Conservation (phyloP, 2,888 invertebrate species). For the Noctua fimbriata region DNA sequence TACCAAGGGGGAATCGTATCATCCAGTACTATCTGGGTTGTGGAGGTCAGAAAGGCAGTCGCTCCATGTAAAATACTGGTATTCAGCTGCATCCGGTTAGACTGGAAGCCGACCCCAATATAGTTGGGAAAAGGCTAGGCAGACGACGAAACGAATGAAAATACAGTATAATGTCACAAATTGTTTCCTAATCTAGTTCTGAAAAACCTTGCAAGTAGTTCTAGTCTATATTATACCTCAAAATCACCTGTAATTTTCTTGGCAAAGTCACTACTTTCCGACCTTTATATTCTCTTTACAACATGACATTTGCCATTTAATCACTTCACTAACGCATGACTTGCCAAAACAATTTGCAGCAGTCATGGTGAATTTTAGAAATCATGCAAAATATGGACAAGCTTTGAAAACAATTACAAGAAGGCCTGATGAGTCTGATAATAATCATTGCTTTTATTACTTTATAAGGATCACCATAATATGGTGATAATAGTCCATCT, state of each 20-base stretch:
- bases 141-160: too few species aligned
- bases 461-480: neutral
- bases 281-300: slow-evolving; percentile 28
- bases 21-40: too few species aligned
- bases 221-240: neutral
- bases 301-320: slow-evolving; percentile 41
- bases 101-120: too few species aligned
- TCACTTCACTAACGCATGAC: slow-evolving; percentile 31
- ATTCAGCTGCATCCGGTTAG: too few species aligned
- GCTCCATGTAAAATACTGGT: too few species aligned
- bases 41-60: too few species aligned
- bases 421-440: neutral
- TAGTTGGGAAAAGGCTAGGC: too few species aligned
- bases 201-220: slow-evolving; percentile 3
- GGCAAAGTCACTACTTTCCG: slow-evolving; percentile 19
- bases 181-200: neutral
- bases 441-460: neutral
- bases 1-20: too few species aligned
- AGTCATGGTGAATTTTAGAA: slow-evolving; percentile 53
- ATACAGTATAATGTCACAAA: neutral
- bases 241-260: slow-evolving; percentile 47
- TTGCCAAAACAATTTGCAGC: slow-evolving; percentile 38
- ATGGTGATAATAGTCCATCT: too few species aligned
- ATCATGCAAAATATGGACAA: neutral
- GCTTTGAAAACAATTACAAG: neutral